Evolutionary conservation across 2,888 invertebrate species (phyloP).

Genomic region (Pyrocoelia pectoralis): DNA sequence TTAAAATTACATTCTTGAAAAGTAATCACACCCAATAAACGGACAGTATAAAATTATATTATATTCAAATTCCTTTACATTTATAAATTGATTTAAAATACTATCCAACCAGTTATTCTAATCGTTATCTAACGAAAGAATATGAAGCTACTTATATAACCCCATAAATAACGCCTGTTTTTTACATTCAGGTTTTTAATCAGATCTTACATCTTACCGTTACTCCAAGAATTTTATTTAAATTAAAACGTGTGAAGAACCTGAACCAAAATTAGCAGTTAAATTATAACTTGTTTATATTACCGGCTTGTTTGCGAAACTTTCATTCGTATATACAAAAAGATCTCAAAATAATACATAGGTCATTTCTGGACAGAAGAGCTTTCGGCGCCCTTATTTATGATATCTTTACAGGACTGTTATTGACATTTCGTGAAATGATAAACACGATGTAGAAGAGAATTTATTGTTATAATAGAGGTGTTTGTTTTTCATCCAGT

Average conservation of each 20-base stretch:
- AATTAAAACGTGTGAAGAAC: slow-evolving; percentile 11
- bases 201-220: slow-evolving; percentile 13
- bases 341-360: slow-evolving; percentile 12
- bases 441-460: slow-evolving; percentile 18
- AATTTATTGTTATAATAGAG: slow-evolving; percentile 23
- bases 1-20: too few relatives aligned
- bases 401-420: slow-evolving; percentile 53
- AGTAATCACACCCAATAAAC: too few relatives aligned
- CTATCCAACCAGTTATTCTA: neutral
- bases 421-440: slow-evolving; percentile 52
- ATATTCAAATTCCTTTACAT: neutral
- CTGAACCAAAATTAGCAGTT: slow-evolving; percentile 6
- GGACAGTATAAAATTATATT: neutral
- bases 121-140: slow-evolving; percentile 8
- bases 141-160: neutral
- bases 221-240: slow-evolving; percentile 10
- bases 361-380: slow-evolving; percentile 31
- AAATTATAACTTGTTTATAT: neutral
- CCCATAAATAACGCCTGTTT: slow-evolving; percentile 3
- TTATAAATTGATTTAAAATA: neutral
- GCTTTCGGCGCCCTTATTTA: slow-evolving; percentile 52
- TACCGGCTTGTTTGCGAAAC: neutral
- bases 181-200: slow-evolving; percentile 10
- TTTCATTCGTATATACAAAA: neutral
- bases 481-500: slow-evolving; percentile 18